Base-by-base conservation (phyloP, 1,140 invertebrate species). In the Carposina sasakii region DNA sequence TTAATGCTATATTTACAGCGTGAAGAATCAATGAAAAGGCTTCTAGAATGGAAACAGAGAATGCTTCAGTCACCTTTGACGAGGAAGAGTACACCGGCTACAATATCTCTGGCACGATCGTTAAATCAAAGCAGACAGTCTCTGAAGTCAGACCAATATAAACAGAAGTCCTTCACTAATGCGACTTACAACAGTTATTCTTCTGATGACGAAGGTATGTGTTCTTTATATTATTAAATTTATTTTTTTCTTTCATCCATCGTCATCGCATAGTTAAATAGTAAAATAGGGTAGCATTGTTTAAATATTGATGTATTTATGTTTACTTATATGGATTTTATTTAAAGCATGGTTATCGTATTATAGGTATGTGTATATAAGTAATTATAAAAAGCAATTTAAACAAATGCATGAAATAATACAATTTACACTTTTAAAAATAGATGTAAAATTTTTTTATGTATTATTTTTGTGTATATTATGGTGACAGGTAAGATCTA, bases 21-120 rank as follows among this genome's bases (percentile, higher is more conserved):
- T 20, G 94, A 96, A 86, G 94, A 96, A 81, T 96, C 94, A 3
- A 96, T 96, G 94, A 95, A 94, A 82, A 87, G 95, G 10, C 76
- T 96, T 49, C 79, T 96, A 9, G 94, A 96, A 81, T 96, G 95
- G 95, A 96, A 96, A 75, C 94, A 96, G 78, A 87, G 94, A 63
- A 96, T 96, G 95, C 81, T 96, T 52, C 94, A 96, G 71, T 94
- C 93, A 15, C 94, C 95, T 10, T 73, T 96, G 45, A 95, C 94
- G 15, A 88, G 93, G 45, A 95, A 95, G 78, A 89, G 90, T 33
- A 89, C 89, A 64, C 89, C 76, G 48, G 87, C 58, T 54, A 84
- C 84, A 1, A 78, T 83, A 54, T 85, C 83, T 52, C 65, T 87
- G 19, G 85, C 87, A 40, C 77, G 87, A 45, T 86, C 79, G 31